Evolutionary conservation across 2,888 invertebrate species (phyloP), one percentile per base, ranked within the genome.

Genomic region (Protonemura montana): DNA sequence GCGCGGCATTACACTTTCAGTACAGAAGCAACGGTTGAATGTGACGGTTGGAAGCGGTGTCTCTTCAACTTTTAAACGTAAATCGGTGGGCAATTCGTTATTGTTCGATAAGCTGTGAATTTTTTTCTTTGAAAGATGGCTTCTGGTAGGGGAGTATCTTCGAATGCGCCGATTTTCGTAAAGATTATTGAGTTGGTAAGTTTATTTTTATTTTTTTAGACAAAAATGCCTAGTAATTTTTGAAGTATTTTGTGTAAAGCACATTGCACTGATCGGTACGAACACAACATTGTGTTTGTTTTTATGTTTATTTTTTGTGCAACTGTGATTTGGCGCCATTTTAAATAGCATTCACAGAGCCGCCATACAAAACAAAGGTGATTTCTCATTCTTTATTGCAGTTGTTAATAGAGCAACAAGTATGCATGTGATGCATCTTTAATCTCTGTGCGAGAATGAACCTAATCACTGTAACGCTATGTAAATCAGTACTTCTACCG

Each of bases 121-220:
- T 35, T 35, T 35, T 35, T 35, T 35, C 10, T 35, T 3, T 35
- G 35, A 35, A 35, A 35, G 26, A 83, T 83, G 82, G 82, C 41
- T 41, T 30, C 41, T 3, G 82, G 42, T 3, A 2, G 82, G n/a
- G 82, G 82, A 25, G 35, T 42, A 26, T 30, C 82, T 25, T 35
- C 82, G 0, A 83, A 41, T 41, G 87, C 94, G 92, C 94, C 94
- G 87, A 90, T 94, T 82, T 92, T 93, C 0, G 91, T 94, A 10
- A 94, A 95, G 90, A 90, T 93, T 59, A 88, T 93, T 13, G 94
- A 95, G 91, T 90, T 95, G 92, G 95, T 95, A 90, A 93, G 94
- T 92, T 89, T 85, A n/a, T n/a, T n/a, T n/a, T n/a, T n/a, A n/a
- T n/a, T n/a, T n/a, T n/a, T n/a, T n/a, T n/a, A n/a, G n/a, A n/a